phyloP scores from a whole-genome alignment of 2,888 invertebrate genomes.

The Octodonta nipae region DNA sequence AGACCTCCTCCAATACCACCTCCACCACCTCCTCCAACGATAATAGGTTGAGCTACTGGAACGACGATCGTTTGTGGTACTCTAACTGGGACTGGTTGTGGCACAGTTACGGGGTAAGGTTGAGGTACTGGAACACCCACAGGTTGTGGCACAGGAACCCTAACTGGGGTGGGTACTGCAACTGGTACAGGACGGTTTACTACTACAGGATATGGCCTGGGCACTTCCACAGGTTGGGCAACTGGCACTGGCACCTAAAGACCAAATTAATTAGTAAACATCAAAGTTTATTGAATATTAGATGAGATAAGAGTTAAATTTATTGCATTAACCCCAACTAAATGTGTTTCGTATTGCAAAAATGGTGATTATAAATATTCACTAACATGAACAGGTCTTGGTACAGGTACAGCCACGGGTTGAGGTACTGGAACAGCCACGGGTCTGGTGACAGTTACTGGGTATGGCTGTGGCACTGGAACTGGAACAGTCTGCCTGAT shows the following conservation, averaged over 20 bases:
- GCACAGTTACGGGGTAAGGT: constrained; percentile 42
- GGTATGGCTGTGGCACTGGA: constrained; percentile 31
- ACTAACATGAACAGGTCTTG: constrained; percentile 33
- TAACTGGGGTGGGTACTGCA: constrained; percentile 37
- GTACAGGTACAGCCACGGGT: constrained; percentile 39
- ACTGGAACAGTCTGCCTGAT: constrained; percentile 30
- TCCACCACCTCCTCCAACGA: constrained; percentile 19
- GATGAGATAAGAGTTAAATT: too few relatives aligned
- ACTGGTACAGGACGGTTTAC: constrained; percentile 25
- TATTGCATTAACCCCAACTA: too few relatives aligned
- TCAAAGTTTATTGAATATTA: too few relatives aligned
- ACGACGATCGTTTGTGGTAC: constrained; percentile 25
- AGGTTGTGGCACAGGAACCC: constrained; percentile 34
- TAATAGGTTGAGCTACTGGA: constrained; percentile 21
- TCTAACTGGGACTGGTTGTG: constrained; percentile 38
- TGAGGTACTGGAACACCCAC: constrained; percentile 39
- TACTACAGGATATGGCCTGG: constrained; percentile 19
- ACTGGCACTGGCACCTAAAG: constrained; percentile 21
- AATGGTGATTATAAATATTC: too few relatives aligned
- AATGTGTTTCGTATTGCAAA: too few relatives aligned
- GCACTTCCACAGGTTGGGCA: constrained; percentile 19
- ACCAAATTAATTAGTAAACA: too few relatives aligned
- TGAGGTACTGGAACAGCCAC: constrained; percentile 42
- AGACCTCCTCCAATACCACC: constrained; percentile 15
- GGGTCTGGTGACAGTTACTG: constrained; percentile 35